Conservation (phyloP, 2,888 invertebrate species). For the Serripes groenlandicus region DNA sequence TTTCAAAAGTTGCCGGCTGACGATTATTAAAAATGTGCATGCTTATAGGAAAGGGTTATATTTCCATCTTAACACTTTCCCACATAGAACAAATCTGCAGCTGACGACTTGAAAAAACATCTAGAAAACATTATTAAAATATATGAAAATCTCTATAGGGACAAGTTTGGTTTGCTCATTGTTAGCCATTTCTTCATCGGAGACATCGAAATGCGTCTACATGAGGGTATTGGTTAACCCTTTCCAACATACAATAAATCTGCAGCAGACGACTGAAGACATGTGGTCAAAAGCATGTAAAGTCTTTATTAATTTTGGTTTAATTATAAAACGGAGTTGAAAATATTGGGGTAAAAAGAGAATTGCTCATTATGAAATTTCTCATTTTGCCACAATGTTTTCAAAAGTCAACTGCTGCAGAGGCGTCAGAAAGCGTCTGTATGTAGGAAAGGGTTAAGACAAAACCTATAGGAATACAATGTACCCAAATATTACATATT, state of each 20-base stretch:
- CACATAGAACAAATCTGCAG: not conserved
- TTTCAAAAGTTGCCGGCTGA: too few species aligned
- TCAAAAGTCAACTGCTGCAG: not conserved
- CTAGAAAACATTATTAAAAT: slow-evolving; percentile 67
- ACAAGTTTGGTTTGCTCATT: too few species aligned
- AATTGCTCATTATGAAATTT: not conserved
- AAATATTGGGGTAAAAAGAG: not conserved
- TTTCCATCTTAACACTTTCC: not conserved
- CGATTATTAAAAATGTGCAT: not conserved
- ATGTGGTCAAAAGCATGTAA: not conserved
- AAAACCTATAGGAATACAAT: too few species aligned
- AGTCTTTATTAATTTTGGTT: not conserved
- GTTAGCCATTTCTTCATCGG: too few species aligned
- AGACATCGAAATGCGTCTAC: too few species aligned
- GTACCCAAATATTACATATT: too few species aligned
- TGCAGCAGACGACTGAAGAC: too few species aligned
- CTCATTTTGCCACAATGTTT: not conserved
- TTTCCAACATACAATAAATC: too few species aligned
- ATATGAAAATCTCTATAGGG: not conserved
- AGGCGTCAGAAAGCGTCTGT: not conserved
- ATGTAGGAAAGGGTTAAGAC: not conserved
- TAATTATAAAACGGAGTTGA: not conserved
- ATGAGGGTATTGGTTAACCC: too few species aligned
- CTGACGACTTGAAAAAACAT: not conserved
- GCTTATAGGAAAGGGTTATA: not conserved